Base-by-base conservation (phyloP, 2,113 vertebrate genomes). In the Acanthisitta chloris region DNA sequence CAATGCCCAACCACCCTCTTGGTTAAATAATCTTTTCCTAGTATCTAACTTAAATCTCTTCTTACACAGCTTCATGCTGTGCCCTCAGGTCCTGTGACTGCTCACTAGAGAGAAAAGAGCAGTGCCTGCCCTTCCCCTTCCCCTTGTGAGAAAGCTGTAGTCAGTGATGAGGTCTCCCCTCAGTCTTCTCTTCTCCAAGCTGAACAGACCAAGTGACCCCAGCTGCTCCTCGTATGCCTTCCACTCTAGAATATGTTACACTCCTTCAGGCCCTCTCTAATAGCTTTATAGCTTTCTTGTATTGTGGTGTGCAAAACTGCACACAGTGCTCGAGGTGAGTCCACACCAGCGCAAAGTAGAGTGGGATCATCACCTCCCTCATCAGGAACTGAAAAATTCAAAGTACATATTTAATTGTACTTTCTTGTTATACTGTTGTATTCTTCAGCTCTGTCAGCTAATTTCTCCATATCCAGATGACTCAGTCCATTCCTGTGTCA, bases 71-170 rank as follows among this genome's bases (percentile, higher is more conserved):
- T 52, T 67, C 28, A 31, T 38, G 33, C 15, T 16, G 25, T 45
- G 67, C 0, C 24, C 13, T 74, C 8, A 7, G 16, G 6, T 24
- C 7, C 28, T 66, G 23, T 26, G 33, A 24, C 8, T 10, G 28
- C 10, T 14, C 15, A 45, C 23, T 16, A 43, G 34, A 81, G 69
- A 36, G 23, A 36, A 36, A 23, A n/a, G 23, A 33, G 28, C 2
- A 1, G 5, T n/a, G 2, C 7, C 18, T 74, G 28, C 18, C 8
- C 18, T 1, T 74, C 4, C 36, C 45, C 21, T 51, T 66, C 8
- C 59, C 6, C 8, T 43, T 16, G 12, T 0, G 0, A 45, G 18
- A 10, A 73, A n/a, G 2, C 0, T 73, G 18, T 6, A 16, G 26
- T 28, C 17, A 33, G 26, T 58, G 57, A 0, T 24, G 43, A 43